Conservation (phyloP, 2,888 invertebrate species). For the Parasteatoda lunata region DNA sequence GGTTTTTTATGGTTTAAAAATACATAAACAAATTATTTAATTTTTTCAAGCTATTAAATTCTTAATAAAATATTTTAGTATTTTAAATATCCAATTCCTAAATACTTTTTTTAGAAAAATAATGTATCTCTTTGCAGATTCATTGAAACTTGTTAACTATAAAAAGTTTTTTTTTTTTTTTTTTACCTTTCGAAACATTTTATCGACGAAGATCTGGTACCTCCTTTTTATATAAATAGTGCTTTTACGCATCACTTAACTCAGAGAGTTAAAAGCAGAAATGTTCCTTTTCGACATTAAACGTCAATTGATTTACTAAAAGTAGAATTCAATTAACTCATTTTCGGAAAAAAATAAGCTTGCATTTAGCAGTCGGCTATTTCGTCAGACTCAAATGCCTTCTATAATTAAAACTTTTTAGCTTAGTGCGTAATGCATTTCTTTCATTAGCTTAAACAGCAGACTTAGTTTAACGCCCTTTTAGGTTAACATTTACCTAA, state of each 20-base stretch:
- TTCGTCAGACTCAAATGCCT: neutral
- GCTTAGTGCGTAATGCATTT: constrained; percentile 15
- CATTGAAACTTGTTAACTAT: too few relatives aligned
- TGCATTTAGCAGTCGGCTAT: neutral
- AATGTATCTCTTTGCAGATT: too few relatives aligned
- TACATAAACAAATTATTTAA: too few relatives aligned
- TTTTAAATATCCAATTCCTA: too few relatives aligned
- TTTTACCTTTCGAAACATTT: neutral
- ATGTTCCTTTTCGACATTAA: neutral
- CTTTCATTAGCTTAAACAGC: constrained; percentile 32
- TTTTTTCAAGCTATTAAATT: too few relatives aligned
- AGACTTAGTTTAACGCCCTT: constrained; percentile 21
- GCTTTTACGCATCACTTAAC: neutral
- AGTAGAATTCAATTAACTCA: neutral
- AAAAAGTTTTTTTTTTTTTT: too few relatives aligned
- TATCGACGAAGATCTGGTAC: neutral
- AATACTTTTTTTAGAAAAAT: too few relatives aligned
- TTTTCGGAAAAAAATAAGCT: neutral
- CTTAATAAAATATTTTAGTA: too few relatives aligned
- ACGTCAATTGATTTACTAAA: constrained; percentile 1
- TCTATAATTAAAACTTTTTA: neutral
- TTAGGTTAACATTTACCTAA: constrained; percentile 35
- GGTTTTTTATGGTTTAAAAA: too few relatives aligned
- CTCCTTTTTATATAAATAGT: neutral
- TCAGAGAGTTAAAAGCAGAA: neutral